These are phyloP conservation scores for Syngnathus floridae DNA, from an alignment of 2,113 vertebrate species.

Conservation along the genomic window DNA sequence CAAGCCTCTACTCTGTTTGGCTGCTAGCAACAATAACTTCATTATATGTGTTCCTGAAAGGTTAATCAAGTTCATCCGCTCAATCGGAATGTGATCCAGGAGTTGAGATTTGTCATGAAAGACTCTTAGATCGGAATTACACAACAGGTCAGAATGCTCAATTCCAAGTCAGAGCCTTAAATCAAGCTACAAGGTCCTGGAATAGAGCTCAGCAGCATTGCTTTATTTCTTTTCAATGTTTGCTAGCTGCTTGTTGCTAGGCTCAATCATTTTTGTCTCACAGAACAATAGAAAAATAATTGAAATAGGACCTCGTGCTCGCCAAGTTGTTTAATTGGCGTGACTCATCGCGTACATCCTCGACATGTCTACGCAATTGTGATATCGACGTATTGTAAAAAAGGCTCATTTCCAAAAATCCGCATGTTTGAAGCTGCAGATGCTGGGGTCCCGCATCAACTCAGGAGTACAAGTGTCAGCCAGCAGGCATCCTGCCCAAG, in stretches of 20 bases:
- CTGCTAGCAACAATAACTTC: neutral
- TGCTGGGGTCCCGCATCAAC: too few relatives aligned
- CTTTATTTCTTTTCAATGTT: neutral
- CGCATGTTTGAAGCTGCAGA: too few relatives aligned
- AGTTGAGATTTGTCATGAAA: neutral
- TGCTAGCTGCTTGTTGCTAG: conserved; percentile 6
- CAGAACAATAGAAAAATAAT: too few relatives aligned
- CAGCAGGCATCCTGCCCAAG: conserved; percentile 51
- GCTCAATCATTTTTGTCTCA: too few relatives aligned
- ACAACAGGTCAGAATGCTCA: neutral
- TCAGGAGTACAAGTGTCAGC: conserved; percentile 15
- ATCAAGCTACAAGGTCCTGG: neutral
- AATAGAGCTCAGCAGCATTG: too few relatives aligned
- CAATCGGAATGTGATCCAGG: neutral
- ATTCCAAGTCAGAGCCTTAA: neutral
- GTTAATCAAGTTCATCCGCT: neutral
- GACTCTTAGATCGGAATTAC: neutral
- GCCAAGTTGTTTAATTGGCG: too few relatives aligned
- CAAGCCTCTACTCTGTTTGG: neutral
- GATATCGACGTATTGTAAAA: too few relatives aligned
- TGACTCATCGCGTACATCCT: too few relatives aligned
- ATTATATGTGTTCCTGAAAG: neutral
- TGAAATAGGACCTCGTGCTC: too few relatives aligned
- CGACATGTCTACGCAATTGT: too few relatives aligned
- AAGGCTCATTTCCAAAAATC: conserved; percentile 14